Evolutionary conservation across 2,888 invertebrate species (phyloP).

Genomic region (Eupelmus urozonus): DNA sequence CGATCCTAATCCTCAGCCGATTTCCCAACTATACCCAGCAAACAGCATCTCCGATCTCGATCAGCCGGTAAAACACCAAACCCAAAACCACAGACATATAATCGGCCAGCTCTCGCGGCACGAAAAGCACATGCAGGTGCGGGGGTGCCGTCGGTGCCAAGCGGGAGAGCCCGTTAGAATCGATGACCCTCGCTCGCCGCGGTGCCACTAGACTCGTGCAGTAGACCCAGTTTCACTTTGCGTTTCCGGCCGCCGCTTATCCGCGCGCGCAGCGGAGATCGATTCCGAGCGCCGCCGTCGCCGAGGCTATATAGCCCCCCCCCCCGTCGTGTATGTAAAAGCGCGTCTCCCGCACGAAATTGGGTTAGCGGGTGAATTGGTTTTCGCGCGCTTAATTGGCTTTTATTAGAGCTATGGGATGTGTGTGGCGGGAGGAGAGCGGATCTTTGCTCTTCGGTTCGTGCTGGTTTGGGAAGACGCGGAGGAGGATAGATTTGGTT

Average conservation of each 20-base stretch:
- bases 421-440: too few species aligned
- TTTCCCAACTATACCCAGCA: background rate
- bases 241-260: slow-evolving; percentile 18
- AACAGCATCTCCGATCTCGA: background rate
- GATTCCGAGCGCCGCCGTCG: slow-evolving; percentile 1
- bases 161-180: slow-evolving; percentile 6
- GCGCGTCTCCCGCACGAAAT: background rate
- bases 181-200: slow-evolving; percentile 15
- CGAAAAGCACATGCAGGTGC: too few species aligned
- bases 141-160: too few species aligned
- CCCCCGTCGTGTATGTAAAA: background rate
- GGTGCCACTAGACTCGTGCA: background rate
- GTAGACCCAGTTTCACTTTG: slow-evolving; percentile 38
- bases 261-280: background rate
- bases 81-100: too few species aligned
- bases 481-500: too few species aligned
- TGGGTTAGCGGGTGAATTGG: slow-evolving; percentile 35
- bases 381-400: slow-evolving; percentile 25
- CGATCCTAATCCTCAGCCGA: slow-evolving; percentile 8
- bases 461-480: too few species aligned
- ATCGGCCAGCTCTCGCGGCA: too few species aligned
- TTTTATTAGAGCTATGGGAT: background rate
- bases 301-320: background rate
- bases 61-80: background rate
- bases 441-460: too few species aligned